These are phyloP conservation scores for Dasyurus viverrinus DNA, from an alignment of 2,113 vertebrate species.

Conservation along the genomic window DNA sequence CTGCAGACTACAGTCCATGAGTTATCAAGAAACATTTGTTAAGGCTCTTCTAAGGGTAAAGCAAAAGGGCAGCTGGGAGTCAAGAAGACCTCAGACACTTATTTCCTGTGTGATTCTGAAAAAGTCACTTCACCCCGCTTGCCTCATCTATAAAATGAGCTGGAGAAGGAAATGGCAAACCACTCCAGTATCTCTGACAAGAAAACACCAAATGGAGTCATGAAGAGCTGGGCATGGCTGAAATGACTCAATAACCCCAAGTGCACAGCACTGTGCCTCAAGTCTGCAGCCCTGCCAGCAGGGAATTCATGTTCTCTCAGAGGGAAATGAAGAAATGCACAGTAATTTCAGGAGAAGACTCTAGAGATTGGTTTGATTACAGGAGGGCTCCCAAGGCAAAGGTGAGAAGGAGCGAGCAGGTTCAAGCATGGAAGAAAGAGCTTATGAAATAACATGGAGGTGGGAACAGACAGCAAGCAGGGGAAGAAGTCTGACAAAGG, in stretches of 20 bases:
- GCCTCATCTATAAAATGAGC: not conserved
- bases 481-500: not conserved
- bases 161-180: too few species aligned
- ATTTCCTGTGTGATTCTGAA: not conserved
- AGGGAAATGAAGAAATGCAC: not conserved
- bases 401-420: not conserved
- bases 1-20: not conserved
- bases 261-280: not conserved
- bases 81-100: not conserved
- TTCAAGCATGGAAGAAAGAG: not conserved
- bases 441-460: not conserved
- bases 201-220: too few species aligned
- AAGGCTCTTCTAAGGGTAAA: not conserved
- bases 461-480: too few species aligned
- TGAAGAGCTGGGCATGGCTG: too few species aligned
- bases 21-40: not conserved
- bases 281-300: not conserved
- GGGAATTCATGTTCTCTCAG: not conserved
- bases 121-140: not conserved
- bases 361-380: too few species aligned
- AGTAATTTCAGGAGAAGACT: not conserved
- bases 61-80: not conserved
- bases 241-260: too few species aligned
- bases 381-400: not conserved
- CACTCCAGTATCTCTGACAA: too few species aligned